Conservation (phyloP, 2,113 vertebrate species). For the Gambusia affinis region DNA sequence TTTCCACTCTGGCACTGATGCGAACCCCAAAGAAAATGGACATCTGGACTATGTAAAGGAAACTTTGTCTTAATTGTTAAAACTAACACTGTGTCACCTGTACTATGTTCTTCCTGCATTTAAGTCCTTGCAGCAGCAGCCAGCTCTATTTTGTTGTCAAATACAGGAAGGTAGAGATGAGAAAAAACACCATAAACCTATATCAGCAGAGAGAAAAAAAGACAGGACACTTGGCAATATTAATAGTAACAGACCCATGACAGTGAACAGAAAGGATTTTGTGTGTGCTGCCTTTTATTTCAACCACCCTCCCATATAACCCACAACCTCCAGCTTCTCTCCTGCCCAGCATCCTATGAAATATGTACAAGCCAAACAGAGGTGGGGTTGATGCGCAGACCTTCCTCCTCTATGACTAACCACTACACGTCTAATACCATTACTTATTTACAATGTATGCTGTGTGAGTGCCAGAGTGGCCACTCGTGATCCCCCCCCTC, state of each 20-base stretch:
- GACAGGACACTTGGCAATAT: slow-evolving; percentile 79
- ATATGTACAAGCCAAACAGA: slow-evolving; percentile 86
- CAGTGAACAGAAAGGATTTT: slow-evolving; percentile 81
- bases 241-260: slow-evolving; percentile 82
- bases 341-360: slow-evolving; percentile 78
- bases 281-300: slow-evolving; percentile 81
- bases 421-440: slow-evolving; percentile 83
- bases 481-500: slow-evolving; percentile 66
- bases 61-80: slow-evolving; percentile 76
- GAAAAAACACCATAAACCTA: slow-evolving; percentile 73
- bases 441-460: slow-evolving; percentile 84
- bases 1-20: slow-evolving; percentile 68
- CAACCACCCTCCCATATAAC: slow-evolving; percentile 68
- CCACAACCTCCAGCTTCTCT: slow-evolving; percentile 64
- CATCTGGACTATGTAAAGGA: slow-evolving; percentile 78
- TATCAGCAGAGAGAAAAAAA: slow-evolving; percentile 66
- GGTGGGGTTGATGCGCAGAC: slow-evolving; percentile 82
- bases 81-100: slow-evolving; percentile 76
- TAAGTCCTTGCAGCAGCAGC: slow-evolving; percentile 65
- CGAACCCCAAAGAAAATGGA: slow-evolving; percentile 47
- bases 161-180: slow-evolving; percentile 72
- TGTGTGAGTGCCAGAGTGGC: slow-evolving; percentile 82
- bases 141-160: slow-evolving; percentile 82
- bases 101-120: slow-evolving; percentile 65
- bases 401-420: slow-evolving; percentile 81